phyloP scores from a whole-genome alignment of 2,888 invertebrate genomes.

The Pandemis corylana region DNA sequence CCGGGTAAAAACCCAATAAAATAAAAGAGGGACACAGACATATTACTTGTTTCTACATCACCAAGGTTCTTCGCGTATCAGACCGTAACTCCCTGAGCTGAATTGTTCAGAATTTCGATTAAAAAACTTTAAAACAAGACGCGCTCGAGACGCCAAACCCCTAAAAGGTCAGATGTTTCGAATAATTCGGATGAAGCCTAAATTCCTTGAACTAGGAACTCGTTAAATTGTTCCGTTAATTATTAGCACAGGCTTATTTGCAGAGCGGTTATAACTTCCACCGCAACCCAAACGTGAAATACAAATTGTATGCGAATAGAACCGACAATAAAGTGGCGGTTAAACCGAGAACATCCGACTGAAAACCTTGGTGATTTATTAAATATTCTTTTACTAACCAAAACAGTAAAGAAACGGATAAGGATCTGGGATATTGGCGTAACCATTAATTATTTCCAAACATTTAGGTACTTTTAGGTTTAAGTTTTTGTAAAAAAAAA shows the following conservation, averaged over 20 bases:
- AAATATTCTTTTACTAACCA: too few species aligned
- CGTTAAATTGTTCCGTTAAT: background rate
- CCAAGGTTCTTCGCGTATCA: background rate
- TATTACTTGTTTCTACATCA: background rate
- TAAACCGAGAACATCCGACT: too few species aligned
- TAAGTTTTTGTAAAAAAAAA: too few species aligned
- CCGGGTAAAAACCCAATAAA: too few species aligned
- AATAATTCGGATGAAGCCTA: constrained; percentile 9
- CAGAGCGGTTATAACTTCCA: background rate
- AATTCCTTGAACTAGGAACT: constrained; percentile 1
- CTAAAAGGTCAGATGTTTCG: constrained; percentile 2
- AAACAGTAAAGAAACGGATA: too few species aligned
- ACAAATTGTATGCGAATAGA: too few species aligned
- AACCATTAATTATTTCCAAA: too few species aligned
- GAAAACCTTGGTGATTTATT: too few species aligned
- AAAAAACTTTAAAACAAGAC: constrained; percentile 5
- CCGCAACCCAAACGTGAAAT: background rate
- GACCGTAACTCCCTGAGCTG: background rate
- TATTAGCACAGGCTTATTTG: background rate
- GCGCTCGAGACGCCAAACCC: background rate
- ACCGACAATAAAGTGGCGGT: too few species aligned
- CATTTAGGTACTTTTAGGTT: too few species aligned
- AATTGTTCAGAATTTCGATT: constrained; percentile 5
- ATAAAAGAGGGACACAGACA: background rate
- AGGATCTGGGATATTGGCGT: too few species aligned